Percentiles rank a stretch among this genome's conserved stretches.
phyloP scores from a whole-genome alignment of 2,113 vertebrate genomes.

The Sterrhoptilus dennistouni region DNA sequence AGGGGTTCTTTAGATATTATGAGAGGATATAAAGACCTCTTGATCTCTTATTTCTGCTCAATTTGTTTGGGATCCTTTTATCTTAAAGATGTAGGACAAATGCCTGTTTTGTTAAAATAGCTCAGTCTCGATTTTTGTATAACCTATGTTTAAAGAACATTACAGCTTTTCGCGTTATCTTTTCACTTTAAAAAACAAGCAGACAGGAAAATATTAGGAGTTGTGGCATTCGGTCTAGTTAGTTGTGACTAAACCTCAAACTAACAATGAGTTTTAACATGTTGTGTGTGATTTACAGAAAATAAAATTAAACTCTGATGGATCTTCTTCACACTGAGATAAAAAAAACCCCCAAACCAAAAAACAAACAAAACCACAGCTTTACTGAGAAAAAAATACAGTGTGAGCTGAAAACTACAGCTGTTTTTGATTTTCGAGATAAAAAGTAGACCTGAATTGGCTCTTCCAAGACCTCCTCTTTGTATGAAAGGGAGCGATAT shows the following conservation, averaged over 20 bases:
- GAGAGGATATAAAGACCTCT: not conserved
- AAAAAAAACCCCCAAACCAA: not conserved
- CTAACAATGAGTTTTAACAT: not conserved
- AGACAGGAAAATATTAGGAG: not conserved
- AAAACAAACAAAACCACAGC: not conserved
- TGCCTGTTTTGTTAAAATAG: not conserved
- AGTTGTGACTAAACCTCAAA: not conserved
- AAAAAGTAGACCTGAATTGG: not conserved
- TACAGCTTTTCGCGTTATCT: not conserved
- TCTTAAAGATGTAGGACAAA: not conserved
- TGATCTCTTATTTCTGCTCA: not conserved
- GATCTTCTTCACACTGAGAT: not conserved
- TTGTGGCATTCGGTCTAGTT: not conserved
- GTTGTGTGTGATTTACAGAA: not conserved
- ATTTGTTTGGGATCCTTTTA: not conserved
- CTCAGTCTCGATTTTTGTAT: not conserved
- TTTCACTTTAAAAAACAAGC: not conserved
- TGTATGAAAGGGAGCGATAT: not conserved
- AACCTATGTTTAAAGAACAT: not conserved
- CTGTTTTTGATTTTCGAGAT: not conserved
- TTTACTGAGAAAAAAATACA: not conserved
- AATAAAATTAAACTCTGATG: not conserved
- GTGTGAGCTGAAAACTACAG: not conserved
- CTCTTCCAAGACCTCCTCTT: not conserved
- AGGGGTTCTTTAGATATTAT: not conserved